phyloP scores from a whole-genome alignment of 2,113 vertebrate genomes.

The Gadus chalcogrammus region DNA sequence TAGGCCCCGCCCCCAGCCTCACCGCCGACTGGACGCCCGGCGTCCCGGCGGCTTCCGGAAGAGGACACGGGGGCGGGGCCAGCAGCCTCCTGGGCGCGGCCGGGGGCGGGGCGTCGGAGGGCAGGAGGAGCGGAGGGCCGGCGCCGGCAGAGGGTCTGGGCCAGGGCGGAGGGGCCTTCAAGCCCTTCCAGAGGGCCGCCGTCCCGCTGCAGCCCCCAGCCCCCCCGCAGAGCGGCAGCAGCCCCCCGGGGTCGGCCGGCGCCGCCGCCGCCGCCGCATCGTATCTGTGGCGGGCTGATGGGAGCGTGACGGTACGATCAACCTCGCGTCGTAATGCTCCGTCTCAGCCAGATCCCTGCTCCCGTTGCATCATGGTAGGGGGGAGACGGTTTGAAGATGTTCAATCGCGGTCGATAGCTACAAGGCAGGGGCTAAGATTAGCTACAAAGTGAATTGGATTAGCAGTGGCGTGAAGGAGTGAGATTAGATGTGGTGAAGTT shows the following conservation, averaged over 20 bases:
- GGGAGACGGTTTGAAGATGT: no score
- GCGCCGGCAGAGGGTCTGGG: conserved; percentile 3
- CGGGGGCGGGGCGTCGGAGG: background rate
- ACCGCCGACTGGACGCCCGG: background rate
- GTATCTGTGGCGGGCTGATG: background rate
- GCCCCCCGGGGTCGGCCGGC: background rate
- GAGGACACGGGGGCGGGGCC: background rate
- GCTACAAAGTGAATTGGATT: no score
- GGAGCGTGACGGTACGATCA: background rate
- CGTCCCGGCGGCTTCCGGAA: background rate
- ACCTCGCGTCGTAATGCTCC: background rate
- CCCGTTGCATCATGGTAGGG: no score
- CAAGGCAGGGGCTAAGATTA: no score
- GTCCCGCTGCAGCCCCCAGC: background rate
- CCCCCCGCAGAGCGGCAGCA: background rate
- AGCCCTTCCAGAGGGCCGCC: conserved; percentile 21
- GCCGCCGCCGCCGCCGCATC: background rate
- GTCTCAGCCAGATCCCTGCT: background rate
- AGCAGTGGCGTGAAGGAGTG: no score
- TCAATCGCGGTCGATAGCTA: no score
- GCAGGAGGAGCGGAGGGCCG: background rate
- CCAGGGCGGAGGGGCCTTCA: conserved; percentile 24
- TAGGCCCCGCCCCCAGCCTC: no score
- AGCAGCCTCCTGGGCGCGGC: background rate
- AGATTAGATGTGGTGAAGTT: no score